Conservation (phyloP, 2,113 vertebrate genomes). For the Orcinus orca region DNA sequence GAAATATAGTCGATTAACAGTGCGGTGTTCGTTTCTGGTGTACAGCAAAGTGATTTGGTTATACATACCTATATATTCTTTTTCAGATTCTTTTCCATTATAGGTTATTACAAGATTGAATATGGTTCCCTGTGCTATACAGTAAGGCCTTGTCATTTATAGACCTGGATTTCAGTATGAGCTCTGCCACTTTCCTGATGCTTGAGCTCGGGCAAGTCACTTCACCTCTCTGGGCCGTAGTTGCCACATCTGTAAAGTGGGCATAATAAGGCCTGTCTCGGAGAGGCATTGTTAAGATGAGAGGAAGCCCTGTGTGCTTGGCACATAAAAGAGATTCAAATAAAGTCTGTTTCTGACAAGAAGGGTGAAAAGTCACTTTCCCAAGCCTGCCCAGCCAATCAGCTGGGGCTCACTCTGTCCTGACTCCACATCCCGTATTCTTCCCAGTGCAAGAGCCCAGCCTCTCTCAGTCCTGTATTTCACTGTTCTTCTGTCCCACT, state of each 20-base stretch:
- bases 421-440: not conserved
- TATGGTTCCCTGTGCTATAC: not conserved
- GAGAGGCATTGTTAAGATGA: not conserved
- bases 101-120: not conserved
- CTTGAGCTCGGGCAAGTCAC: not conserved
- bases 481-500: not conserved
- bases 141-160: not conserved
- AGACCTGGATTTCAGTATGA: not conserved
- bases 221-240: not conserved
- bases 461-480: not conserved
- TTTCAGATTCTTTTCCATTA: not conserved
- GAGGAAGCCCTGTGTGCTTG: not conserved
- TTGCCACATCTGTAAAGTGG: slow-evolving; percentile 1
- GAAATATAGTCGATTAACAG: not conserved
- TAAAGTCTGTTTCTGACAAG: not conserved
- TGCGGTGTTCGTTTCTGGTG: not conserved
- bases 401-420: not conserved
- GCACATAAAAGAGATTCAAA: not conserved
- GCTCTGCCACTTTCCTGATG: not conserved
- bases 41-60: not conserved
- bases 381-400: not conserved
- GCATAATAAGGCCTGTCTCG: not conserved
- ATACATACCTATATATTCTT: not conserved
- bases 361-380: not conserved
- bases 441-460: not conserved